Conservation (phyloP, 1,140 invertebrate species). For the Rhyzopertha dominica region DNA sequence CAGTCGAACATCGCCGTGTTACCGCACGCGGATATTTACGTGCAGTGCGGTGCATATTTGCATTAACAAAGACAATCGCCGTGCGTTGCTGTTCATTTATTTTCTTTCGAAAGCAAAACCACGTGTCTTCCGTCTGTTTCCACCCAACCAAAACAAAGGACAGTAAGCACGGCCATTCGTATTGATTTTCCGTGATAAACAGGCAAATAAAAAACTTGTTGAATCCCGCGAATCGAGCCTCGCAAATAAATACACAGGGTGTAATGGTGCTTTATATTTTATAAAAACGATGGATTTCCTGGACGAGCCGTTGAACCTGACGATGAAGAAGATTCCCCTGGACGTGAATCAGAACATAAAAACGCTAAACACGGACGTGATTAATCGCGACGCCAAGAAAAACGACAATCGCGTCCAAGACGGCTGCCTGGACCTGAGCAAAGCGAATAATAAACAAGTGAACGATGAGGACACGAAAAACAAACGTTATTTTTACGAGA, state of each 20-base stretch:
- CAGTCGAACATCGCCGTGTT: too few relatives aligned
- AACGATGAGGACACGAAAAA: slow-evolving; percentile 27
- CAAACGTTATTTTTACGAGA: slow-evolving; percentile 24
- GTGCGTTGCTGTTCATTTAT: too few relatives aligned
- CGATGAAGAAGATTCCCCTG: slow-evolving; percentile 48
- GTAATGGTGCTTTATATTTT: slow-evolving; percentile 9
- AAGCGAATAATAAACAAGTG: slow-evolving; percentile 29
- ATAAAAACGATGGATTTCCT: slow-evolving; percentile 30
- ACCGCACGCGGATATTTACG: too few relatives aligned
- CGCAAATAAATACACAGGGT: slow-evolving; percentile 3
- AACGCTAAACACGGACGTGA: too few relatives aligned
- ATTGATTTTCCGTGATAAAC: slow-evolving; percentile 48
- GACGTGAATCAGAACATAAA: slow-evolving; percentile 36
- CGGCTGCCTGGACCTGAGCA: slow-evolving; percentile 31
- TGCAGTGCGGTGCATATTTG: too few relatives aligned
- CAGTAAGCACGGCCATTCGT: slow-evolving; percentile 43
- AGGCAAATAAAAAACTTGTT: slow-evolving; percentile 47
- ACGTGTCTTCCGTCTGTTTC: slow-evolving; percentile 41
- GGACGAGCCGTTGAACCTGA: slow-evolving; percentile 47
- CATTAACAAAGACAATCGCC: too few relatives aligned
- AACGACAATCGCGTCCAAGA: slow-evolving; percentile 18
- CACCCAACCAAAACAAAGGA: slow-evolving; percentile 45
- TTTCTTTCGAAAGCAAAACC: too few relatives aligned
- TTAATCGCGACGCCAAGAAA: slow-evolving; percentile 19
- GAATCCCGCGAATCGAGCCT: slow-evolving; percentile 37